A percentile compares a stretch with the other conserved stretches of the same genome.
Evolutionary conservation across 1,140 invertebrate genomes (phyloP).

Genomic region (Lordiphosa stackelbergi): DNA sequence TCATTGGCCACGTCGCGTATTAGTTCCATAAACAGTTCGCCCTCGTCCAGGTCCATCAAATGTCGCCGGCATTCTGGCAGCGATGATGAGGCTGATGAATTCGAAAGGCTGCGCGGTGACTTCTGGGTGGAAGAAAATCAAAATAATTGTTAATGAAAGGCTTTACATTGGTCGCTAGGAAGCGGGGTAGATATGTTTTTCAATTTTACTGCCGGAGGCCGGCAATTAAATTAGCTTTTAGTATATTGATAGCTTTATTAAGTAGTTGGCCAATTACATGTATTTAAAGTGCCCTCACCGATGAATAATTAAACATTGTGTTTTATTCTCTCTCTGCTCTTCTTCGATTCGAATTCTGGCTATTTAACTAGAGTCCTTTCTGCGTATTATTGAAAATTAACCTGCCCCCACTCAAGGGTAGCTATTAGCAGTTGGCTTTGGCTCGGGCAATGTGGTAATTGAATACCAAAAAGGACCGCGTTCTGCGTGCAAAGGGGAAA

Average conservation of each 20-base stretch:
- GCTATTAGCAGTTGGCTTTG: constrained; percentile 48
- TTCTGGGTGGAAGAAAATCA: constrained; percentile 70
- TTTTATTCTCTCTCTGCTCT: constrained; percentile 18
- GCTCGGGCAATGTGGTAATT: constrained; percentile 52
- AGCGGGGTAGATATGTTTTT: constrained; percentile 34
- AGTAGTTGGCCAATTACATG: constrained; percentile 21
- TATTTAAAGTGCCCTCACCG: constrained; percentile 7
- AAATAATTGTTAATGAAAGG: constrained; percentile 58
- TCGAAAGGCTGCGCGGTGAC: constrained; percentile 78
- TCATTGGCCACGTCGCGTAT: constrained; percentile 95
- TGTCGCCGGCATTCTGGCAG: constrained; percentile 79
- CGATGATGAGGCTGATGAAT: constrained; percentile 75
- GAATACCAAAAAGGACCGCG: constrained; percentile 53
- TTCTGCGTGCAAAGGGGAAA: constrained; percentile 54
- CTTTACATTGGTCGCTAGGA: constrained; percentile 24
- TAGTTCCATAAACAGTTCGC: constrained; percentile 93
- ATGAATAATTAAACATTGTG: constrained; percentile 34
- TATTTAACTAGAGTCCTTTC: constrained; percentile 24
- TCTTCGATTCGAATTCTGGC: constrained; percentile 33
- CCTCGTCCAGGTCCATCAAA: constrained; percentile 84
- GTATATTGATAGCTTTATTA: constrained; percentile 59
- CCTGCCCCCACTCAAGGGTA: constrained; percentile 44
- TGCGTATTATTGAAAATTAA: constrained; percentile 42
- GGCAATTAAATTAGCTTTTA: constrained; percentile 23
- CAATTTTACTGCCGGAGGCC: constrained; percentile 22